These are phyloP conservation scores for Apeltes quadracus DNA, from an alignment of 2,113 vertebrate genomes.

Conservation along the genomic window DNA sequence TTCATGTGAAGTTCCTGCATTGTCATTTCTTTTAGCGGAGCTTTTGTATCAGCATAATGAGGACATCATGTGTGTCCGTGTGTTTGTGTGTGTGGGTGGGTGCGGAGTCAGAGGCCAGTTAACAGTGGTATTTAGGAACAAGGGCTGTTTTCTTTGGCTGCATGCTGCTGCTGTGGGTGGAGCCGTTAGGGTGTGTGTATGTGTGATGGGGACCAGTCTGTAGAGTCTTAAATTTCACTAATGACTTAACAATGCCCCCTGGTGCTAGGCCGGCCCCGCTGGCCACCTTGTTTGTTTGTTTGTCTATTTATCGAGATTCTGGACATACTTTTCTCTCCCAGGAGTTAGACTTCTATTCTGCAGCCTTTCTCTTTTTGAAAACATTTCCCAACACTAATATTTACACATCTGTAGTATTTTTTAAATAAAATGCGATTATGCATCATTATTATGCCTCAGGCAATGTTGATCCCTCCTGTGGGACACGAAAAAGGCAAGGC, in stretches of 20 bases:
- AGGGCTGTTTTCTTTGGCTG: conserved; percentile 72
- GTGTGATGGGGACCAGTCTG: conserved; percentile 39
- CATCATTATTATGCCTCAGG: conserved; percentile 1
- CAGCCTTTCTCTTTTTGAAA: conserved; percentile 33
- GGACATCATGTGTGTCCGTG: conserved; percentile 11
- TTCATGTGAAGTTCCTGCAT: conserved; percentile 30
- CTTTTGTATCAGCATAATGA: conserved; percentile 44
- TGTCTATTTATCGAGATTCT: conserved; percentile 71
- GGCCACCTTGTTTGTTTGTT: conserved; percentile 73
- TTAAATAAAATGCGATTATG: conserved; percentile 26
- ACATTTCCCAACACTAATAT: conserved; percentile 46
- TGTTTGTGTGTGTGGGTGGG: conserved; percentile 17
- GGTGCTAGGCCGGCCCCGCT: conserved; percentile 48
- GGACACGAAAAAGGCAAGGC: conserved; percentile 9
- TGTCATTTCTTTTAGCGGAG: conserved; percentile 47
- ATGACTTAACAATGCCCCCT: conserved; percentile 81
- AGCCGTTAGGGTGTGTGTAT: conserved; percentile 40
- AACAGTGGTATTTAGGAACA: conserved; percentile 67
- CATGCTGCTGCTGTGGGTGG: conserved; percentile 50
- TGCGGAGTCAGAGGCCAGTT: conserved; percentile 66
- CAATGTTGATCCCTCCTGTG: conserved; percentile 11
- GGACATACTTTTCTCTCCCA: conserved; percentile 44
- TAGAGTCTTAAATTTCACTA: conserved; percentile 80
- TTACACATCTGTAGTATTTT: conserved; percentile 44
- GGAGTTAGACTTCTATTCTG: conserved; percentile 38